Evolutionary conservation across 2,888 invertebrate species (phyloP), one percentile per base, ranked within the genome.

Genomic region (Geophilus truncorum): DNA sequence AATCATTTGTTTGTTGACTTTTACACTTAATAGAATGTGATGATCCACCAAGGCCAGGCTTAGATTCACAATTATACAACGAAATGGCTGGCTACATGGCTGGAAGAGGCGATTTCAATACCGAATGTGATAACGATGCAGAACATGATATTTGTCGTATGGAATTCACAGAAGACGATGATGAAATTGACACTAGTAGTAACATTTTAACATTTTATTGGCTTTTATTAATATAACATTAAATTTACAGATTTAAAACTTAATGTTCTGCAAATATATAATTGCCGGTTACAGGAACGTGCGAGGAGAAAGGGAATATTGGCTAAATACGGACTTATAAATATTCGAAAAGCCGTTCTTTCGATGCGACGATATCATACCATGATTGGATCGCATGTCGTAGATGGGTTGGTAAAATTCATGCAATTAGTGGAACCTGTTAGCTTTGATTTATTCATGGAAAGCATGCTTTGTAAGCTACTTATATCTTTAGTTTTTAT

Each of bases 51-150:
- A 83, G 88, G n/a, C 87, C 88, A 3, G 82, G 85, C 3, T 85
- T 86, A 2, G 85, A 85, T 34, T 86, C 87, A 1, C 80, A 82
- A 9, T 80, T 85, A 30, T 85, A 84, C 80, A 83, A 83, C 32
- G 87, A 88, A 32, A 86, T 88, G 86, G 87, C 94, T 0, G 95
- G 95, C 0, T 96, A 96, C 86, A 93, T 93, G 86, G 91, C 95
- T 23, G 93, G 93, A 5, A 90, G 96, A 82, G 93, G 94, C 0
- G 96, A 96, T 85, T 96, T 96, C 87, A 93, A 93, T 84, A 89
- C 92, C 0, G 95, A 95, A 83, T 93, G 92, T 85, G 94, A 95
- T 86, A 91, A 93, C 82, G 92, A 92, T 85, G 94, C 95, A 0
- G 96, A 96, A 86, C 89, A 90, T 82, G 88, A 93, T 75, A 88